Evolutionary conservation across 2,888 invertebrate genomes (phyloP).

Genomic region (Athalia circularis): DNA sequence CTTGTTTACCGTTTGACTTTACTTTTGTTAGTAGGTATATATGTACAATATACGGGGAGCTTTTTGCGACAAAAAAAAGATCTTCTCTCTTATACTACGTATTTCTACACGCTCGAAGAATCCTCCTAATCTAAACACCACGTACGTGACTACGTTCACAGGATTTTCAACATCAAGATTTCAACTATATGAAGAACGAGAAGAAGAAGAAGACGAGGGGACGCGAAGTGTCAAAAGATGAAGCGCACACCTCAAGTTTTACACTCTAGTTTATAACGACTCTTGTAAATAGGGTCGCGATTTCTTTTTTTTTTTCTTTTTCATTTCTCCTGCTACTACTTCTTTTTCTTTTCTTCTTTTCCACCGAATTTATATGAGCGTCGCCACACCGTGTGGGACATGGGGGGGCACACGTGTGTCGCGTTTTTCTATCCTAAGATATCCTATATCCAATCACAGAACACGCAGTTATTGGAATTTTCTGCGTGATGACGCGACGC

Average conservation of each 20-base stretch:
- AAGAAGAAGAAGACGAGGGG: too few species aligned
- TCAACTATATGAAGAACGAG: too few species aligned
- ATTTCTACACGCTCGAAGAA: neutral
- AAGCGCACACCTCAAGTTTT: neutral
- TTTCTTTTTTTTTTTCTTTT: neutral
- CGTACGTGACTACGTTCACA: neutral
- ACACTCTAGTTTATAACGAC: neutral
- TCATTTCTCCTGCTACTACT: neutral
- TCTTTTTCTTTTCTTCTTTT: neutral
- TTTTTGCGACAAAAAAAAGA: slow-evolving; percentile 9
- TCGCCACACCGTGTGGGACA: neutral
- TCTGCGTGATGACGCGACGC: slow-evolving; percentile 28
- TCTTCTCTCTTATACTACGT: neutral
- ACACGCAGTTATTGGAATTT: slow-evolving; percentile 40
- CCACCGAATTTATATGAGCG: neutral
- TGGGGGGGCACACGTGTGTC: neutral
- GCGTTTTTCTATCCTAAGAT: slow-evolving; percentile 29
- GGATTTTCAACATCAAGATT: neutral
- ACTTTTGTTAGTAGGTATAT: neutral
- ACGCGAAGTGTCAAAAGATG: neutral
- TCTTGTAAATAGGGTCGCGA: neutral
- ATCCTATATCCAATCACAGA: slow-evolving; percentile 43
- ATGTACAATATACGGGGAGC: neutral
- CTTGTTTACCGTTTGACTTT: slow-evolving; percentile 24
- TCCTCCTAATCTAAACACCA: slow-evolving; percentile 22